These are phyloP conservation scores for Trichogramma pretiosum DNA, from an alignment of 1,140 invertebrate species.

Conservation along the genomic window DNA sequence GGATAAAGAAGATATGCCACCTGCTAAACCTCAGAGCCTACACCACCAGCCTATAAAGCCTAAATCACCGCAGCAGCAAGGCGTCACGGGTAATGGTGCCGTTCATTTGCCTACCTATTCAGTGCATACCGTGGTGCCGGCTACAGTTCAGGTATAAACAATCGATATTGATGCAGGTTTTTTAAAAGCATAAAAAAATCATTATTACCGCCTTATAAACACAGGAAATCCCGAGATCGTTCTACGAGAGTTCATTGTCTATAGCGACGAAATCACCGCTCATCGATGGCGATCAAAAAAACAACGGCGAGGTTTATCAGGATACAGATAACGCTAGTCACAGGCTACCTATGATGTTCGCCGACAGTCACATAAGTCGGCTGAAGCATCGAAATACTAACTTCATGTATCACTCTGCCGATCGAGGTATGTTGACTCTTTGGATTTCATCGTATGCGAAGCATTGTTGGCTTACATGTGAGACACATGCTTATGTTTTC, in stretches of 20 bases:
- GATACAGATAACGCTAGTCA: constrained; percentile 30
- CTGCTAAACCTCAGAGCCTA: not conserved
- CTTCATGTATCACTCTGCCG: constrained; percentile 37
- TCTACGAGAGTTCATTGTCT: constrained; percentile 43
- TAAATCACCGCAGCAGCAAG: constrained; percentile 8
- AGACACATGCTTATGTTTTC: not conserved
- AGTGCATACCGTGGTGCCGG: constrained; percentile 27
- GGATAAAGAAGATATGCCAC: constrained; percentile 9
- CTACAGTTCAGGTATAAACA: constrained; percentile 17
- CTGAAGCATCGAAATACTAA: constrained; percentile 33
- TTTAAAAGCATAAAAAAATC: too few species aligned
- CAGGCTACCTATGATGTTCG: constrained; percentile 27
- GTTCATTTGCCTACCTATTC: constrained; percentile 29
- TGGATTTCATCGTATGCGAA: too few species aligned
- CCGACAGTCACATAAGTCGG: constrained; percentile 27
- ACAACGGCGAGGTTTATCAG: constrained; percentile 35
- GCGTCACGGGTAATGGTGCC: constrained; percentile 33
- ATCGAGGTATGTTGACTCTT: constrained; percentile 34
- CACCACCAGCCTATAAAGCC: not conserved
- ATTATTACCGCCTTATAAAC: too few species aligned
- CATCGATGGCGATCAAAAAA: constrained; percentile 30
- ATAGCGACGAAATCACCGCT: constrained; percentile 28
- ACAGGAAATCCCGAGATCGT: constrained; percentile 42
- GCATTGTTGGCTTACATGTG: not conserved
- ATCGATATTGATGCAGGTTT: too few species aligned